Evolutionary conservation across 92 coral and sea anemone genomes (phyloP), one percentile per base, ranked within the genome.

Genomic region (Phenganax marumi): DNA sequence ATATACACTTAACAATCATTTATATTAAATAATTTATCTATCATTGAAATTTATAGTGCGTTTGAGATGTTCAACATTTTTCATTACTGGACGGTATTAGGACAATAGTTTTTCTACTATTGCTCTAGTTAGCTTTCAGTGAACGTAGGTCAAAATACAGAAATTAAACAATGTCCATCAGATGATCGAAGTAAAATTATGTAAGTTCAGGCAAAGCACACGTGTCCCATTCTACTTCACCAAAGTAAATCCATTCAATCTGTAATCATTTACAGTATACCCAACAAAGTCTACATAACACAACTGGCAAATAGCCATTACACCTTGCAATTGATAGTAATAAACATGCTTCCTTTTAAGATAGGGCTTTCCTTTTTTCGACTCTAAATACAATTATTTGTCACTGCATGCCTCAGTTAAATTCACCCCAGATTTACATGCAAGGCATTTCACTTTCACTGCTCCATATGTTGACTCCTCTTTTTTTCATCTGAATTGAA

Each of bases 391-490:
- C 47, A 78, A 85, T 39, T 46, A 17, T 71, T 71, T 84, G 47
- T 84, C 76, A 77, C 23, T 43, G 52, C 70, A 77, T 21, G 52
- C 81, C 24, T 22, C 53, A 48, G 26, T 12, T 33, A 77, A 10
- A 56, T 26, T 57, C 8, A 57, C 71, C n/a, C 66, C 78, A 80
- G 77, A 33, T 86, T 86, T 86, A 14, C 81, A 86, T 77, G 87
- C 64, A 23, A 52, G 88, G 46, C 88, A 79, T 70, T 79, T 85
- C 65, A 79, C 43, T 72, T 83, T 81, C 43, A 84, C 66, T 16
- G 87, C 87, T 50, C 86, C 86, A 84, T 73, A 75, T 60, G 75
- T 50, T 17, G 79, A 85, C 46, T 48, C 61, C 72, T 85, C 85
- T 18, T 47, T n/a, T n/a, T 56, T 8, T 58, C 81, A 69, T 81